These are phyloP conservation scores for Corythaeola cristata DNA, from an alignment of 2,113 vertebrate genomes.

Conservation along the genomic window DNA sequence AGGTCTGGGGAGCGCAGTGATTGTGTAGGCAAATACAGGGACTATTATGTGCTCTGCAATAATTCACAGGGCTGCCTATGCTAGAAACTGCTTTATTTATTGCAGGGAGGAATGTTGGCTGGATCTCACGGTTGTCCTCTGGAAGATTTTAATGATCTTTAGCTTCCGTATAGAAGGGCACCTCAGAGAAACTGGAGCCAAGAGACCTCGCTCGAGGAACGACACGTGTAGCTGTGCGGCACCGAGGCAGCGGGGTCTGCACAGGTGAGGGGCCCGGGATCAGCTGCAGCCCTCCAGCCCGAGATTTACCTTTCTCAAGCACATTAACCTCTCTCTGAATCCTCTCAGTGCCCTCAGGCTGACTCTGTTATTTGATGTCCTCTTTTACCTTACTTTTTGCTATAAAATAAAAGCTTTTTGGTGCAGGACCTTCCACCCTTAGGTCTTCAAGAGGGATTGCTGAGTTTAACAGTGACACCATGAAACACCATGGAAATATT, in stretches of 20 bases:
- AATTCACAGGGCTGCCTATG: not conserved
- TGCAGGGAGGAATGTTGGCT: not conserved
- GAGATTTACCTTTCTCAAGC: not conserved
- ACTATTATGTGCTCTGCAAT: not conserved
- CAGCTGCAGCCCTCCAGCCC: not conserved
- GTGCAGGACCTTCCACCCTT: not conserved
- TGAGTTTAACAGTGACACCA: not conserved
- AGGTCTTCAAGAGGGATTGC: not conserved
- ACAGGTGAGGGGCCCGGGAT: not conserved
- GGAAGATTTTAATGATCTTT: not conserved
- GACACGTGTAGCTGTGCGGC: not conserved
- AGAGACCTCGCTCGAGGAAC: rapidly evolving
- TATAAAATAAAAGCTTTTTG: not conserved
- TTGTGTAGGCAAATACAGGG: constrained; percentile 12
- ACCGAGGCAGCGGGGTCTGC: rapidly evolving
- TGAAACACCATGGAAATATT: not conserved
- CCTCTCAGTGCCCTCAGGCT: not conserved
- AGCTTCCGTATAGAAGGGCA: not conserved
- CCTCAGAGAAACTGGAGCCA: not conserved
- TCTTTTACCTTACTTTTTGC: not conserved
- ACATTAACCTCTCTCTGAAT: not conserved
- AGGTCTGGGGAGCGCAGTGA: not conserved
- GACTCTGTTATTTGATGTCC: not conserved
- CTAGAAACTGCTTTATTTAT: constrained; percentile 5
- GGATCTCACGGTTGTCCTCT: not conserved